Evolutionary conservation across 2,797 vertebrate genomes (phyloP).

Genomic region (Acrocephalus scirpaceus): DNA sequence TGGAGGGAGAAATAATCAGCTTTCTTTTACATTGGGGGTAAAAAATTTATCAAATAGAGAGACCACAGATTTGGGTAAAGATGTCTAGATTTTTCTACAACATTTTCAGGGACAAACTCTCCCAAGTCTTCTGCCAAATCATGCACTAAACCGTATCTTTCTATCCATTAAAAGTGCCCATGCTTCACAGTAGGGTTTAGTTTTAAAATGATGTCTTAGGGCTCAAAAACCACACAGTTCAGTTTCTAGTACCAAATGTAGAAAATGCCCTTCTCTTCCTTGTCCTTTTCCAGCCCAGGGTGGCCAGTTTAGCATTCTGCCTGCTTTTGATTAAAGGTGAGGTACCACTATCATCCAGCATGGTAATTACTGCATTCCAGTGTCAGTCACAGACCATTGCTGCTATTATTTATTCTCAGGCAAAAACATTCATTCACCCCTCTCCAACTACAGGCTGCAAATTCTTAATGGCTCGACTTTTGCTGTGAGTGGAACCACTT

Average conservation of each 20-base stretch:
- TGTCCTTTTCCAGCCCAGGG: not conserved
- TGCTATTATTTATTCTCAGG: conserved; percentile 6
- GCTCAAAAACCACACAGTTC: not conserved
- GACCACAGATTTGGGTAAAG: not conserved
- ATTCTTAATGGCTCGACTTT: not conserved
- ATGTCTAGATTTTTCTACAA: not conserved
- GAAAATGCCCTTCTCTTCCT: not conserved
- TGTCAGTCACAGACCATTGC: conserved; percentile 1
- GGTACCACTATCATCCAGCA: not conserved
- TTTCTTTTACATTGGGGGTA: not conserved
- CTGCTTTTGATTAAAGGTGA: not conserved
- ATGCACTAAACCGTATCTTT: not conserved
- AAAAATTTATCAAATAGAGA: not conserved
- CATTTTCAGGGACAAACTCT: not conserved
- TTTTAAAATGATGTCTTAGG: not conserved
- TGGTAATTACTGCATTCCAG: not conserved
- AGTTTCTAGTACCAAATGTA: not conserved
- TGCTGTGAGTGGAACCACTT: not conserved
- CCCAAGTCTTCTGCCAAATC: not conserved
- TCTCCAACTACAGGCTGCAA: not conserved
- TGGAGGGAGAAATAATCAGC: not conserved
- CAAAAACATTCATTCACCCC: not conserved
- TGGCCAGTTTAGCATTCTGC: not conserved
- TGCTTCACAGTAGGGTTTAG: not conserved
- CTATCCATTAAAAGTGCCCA: not conserved